A percentile compares a stretch with the other conserved stretches of the same genome.
Evolutionary conservation across 2,888 invertebrate genomes (phyloP).

Genomic region (Rhyacophila evoluta): DNA sequence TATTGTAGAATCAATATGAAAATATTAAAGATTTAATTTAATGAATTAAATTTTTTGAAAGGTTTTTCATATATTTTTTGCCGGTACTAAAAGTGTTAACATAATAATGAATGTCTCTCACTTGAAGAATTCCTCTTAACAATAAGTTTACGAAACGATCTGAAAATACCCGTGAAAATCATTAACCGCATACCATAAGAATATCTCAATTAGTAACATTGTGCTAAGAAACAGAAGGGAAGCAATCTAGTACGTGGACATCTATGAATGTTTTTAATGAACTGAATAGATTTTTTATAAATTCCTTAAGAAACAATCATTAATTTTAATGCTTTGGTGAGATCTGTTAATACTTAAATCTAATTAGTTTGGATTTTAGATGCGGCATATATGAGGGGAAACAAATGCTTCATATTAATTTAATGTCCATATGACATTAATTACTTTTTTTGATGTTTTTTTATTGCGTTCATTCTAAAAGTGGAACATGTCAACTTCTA

Average conservation of each 20-base stretch:
- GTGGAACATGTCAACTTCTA: too few species aligned
- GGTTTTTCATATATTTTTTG: not conserved
- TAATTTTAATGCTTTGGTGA: not conserved
- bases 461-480: too few species aligned
- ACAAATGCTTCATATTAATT: not conserved
- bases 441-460: too few species aligned
- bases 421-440: too few species aligned
- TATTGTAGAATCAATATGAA: too few species aligned
- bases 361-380: not conserved
- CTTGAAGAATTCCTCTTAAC: constrained; percentile 10
- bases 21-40: too few species aligned
- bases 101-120: not conserved
- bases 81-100: not conserved
- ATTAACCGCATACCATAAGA: not conserved
- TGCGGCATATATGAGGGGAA: not conserved
- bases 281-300: constrained; percentile 11
- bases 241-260: constrained; percentile 5
- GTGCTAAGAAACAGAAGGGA: not conserved
- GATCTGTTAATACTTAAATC: not conserved
- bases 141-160: not conserved
- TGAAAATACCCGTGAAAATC: constrained; percentile 16
- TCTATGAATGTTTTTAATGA: constrained; percentile 21
- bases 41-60: too few species aligned
- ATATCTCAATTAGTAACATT: constrained; percentile 22
- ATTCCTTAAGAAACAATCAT: not conserved